Base-by-base conservation (phyloP, 2,797 vertebrate genomes). In the Notoglanidium macrostoma region DNA sequence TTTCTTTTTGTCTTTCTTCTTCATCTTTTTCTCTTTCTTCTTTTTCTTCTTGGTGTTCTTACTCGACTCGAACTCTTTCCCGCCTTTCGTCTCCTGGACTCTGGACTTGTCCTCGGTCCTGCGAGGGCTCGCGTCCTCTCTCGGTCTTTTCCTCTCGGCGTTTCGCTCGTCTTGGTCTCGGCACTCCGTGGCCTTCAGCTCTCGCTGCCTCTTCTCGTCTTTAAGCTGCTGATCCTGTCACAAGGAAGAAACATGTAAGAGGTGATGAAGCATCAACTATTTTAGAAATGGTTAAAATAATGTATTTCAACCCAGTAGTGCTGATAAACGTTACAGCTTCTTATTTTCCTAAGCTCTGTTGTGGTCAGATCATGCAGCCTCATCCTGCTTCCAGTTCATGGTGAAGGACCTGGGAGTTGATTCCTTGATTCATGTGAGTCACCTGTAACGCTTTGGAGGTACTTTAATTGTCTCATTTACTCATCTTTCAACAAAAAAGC, bases 21-120 rank as follows among this genome's bases (percentile, higher is more conserved):
- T 91, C 67, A 93, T 93, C 32, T 94, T 93, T 85, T 94, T 92
- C n/a, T 94, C 92, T 0, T 87, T 76, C 10, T 90, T 91, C 83
- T 94, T 95, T 59, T 91, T 91, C 51, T 91, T 90, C 55, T 90
- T 88, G 21, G 51, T 14, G 7, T 6, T 63, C 90, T 94, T 94
- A 0, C 12, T 8, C 0, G 86, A 70, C 83, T 84, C 59, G 6
- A 81, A 29, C 0, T 57, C 8, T 9, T 85, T 76, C 9, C 91
- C 3, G 55, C 4, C 72, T 49, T 90, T 92, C 61, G 92, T 85
- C 0, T n/a, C 87, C 76, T 59, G 77, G 54, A 79, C 54, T 85
- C 91, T 91, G 26, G 29, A 3, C 87, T 88, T 90, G 29, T 77
- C 1, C 0, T 88, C 32, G 0, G 78, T 61, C 77, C 35, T n/a